A percentile compares a stretch with the other conserved stretches of the same genome.
Conservation (phyloP, 2,797 vertebrate genomes). For the Jordanella pulchra region DNA sequence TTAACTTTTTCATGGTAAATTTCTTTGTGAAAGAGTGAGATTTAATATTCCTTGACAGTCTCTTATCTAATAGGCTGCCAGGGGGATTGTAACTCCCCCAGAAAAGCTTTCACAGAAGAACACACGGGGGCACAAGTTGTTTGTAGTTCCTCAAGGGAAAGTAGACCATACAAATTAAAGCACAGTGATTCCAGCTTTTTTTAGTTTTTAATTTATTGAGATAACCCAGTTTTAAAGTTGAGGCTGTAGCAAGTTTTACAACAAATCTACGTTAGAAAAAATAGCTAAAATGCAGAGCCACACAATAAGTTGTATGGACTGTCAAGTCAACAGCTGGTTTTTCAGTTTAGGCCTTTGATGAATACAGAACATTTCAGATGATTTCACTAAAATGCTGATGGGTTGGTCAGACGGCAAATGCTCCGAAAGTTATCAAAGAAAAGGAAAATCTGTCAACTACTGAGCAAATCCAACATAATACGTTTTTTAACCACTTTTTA, state of each 20-base stretch:
- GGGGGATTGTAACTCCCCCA: constrained; percentile 20
- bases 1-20: constrained; percentile 29
- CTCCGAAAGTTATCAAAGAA: background rate
- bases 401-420: constrained; percentile 3
- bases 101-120: background rate
- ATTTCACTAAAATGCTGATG: background rate
- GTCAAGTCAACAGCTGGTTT: constrained; percentile 22
- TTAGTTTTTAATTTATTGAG: constrained; percentile 31
- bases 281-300: constrained; percentile 8
- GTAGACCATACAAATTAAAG: constrained; percentile 22
- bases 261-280: constrained; percentile 10
- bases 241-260: constrained; percentile 20
- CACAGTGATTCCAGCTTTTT: constrained; percentile 36
- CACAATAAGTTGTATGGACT: constrained; percentile 15
- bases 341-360: constrained; percentile 20
- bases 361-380: constrained; percentile 5
- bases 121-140: background rate
- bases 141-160: constrained; percentile 14
- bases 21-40: constrained; percentile 29
- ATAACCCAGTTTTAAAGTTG: constrained; percentile 9
- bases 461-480: too few species aligned
- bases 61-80: constrained; percentile 10
- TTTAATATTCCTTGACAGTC: constrained; percentile 41
- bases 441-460: background rate
- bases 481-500: too few species aligned